Evolutionary conservation across 2,888 invertebrate genomes (phyloP).

Genomic region (Coremacera marginata): DNA sequence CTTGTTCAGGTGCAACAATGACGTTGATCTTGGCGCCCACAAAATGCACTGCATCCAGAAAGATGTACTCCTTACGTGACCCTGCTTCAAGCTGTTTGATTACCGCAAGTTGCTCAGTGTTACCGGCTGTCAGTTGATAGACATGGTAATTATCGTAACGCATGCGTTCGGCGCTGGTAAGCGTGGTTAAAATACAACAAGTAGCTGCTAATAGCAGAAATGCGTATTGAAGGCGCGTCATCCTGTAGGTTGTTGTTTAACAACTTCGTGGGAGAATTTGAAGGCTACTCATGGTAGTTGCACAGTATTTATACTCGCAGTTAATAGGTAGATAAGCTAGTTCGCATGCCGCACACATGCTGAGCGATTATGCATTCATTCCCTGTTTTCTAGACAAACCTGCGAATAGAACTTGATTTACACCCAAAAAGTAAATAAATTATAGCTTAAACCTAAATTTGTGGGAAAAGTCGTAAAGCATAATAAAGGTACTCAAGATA

Average conservation of each 20-base stretch:
- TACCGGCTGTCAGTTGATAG: slow-evolving; percentile 71
- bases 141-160: slow-evolving; percentile 73
- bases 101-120: slow-evolving; percentile 69
- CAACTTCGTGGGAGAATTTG: background rate
- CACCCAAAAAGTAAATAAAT: no score
- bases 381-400: no score
- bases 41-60: slow-evolving; percentile 68
- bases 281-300: background rate
- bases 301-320: background rate
- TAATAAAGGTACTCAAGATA: no score
- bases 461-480: no score
- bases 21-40: slow-evolving; percentile 68
- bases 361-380: no score
- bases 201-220: slow-evolving; percentile 24
- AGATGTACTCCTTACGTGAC: slow-evolving; percentile 65
- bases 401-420: no score
- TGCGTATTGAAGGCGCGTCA: background rate
- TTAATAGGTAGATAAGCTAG: no score
- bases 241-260: slow-evolving; percentile 32
- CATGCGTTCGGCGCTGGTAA: slow-evolving; percentile 43
- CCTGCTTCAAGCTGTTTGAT: slow-evolving; percentile 67
- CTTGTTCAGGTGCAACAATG: slow-evolving; percentile 58
- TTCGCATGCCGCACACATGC: no score
- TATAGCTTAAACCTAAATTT: no score
- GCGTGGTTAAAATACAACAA: slow-evolving; percentile 39